Base-by-base conservation (phyloP, 2,888 invertebrate genomes). In the Sphaeridia pumilis region DNA sequence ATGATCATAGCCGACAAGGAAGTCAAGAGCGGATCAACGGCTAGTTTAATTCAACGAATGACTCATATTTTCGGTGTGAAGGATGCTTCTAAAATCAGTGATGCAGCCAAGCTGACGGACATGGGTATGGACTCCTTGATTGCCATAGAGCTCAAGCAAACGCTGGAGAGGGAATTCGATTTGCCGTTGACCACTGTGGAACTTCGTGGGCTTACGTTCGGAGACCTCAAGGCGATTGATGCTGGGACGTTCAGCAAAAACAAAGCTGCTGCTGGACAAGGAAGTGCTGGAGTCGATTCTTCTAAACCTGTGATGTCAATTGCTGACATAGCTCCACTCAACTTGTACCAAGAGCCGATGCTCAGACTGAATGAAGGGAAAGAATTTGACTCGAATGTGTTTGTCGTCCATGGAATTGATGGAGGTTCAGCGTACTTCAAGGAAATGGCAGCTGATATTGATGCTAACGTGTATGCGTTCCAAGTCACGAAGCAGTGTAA, bases 101-200 rank as follows among this genome's bases (percentile, higher is more conserved):
- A 71, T 21, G 72, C 74, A 48, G 69, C 72, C n/a, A 74, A 73
- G 25, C 73, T 97, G 2, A 86, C 88, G 1, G 94, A 95, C 69
- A 74, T 97, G 59, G 95, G 95, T 31, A 86, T 97, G 82, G 94
- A 97, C 73, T 94, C 94, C 2, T 81, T 95, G 76, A 94, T 92
- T 88, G 89, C 88, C 0, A 88, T 94, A 0, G 94, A 97, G 72
- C 89, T 97, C 63, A 93, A 93, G 65, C 92, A 93, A 71, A 84
- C 84, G 0, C 71, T 93, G 1, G 92, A 93, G 70, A 75, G 89
- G 65, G 87, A 90, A 69, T 92, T 84, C 68, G 90, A 93, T 67
- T 74, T 94, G 49, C 81, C 83, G 68, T 74, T 95, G 3, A 82
- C 87, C 0, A 83, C 89, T 4, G 84, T 87, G 67, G 90, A 93